phyloP scores from a whole-genome alignment of 2,888 invertebrate genomes.

The Actias luna region DNA sequence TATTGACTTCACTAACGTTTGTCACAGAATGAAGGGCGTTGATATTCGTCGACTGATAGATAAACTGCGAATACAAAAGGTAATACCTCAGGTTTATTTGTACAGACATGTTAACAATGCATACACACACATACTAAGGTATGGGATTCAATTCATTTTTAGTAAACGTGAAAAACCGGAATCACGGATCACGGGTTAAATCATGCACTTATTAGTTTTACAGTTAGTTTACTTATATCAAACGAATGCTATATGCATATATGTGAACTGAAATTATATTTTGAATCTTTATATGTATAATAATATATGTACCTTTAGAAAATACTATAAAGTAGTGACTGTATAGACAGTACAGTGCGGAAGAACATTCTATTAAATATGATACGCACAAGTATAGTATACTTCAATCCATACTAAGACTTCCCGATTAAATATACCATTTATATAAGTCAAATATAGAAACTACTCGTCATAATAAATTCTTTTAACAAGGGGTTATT shows the following conservation, averaged over 20 bases:
- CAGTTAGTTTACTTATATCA: background rate
- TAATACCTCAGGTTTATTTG: slow-evolving; percentile 31
- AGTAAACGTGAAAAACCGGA: slow-evolving; percentile 17
- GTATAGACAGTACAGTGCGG: background rate
- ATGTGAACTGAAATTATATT: background rate
- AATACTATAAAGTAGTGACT: background rate
- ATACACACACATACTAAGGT: slow-evolving; percentile 1
- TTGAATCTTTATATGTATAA: background rate
- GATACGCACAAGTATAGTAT: background rate
- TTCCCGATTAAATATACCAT: background rate
- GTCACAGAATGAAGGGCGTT: slow-evolving; percentile 41
- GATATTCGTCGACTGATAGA: slow-evolving; percentile 37
- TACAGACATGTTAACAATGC: slow-evolving; percentile 23
- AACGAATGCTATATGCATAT: background rate
- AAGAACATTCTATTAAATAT: background rate
- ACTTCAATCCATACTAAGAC: background rate
- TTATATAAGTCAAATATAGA: background rate
- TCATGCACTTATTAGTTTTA: slow-evolving; percentile 6
- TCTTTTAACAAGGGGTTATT: background rate
- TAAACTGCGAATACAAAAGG: slow-evolving; percentile 40
- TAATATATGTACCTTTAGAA: no score
- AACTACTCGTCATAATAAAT: background rate
- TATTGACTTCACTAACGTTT: slow-evolving; percentile 34
- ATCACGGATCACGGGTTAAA: slow-evolving; percentile 14
- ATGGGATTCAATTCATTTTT: slow-evolving; percentile 12